Percentiles rank a stretch among this genome's conserved stretches.
These are phyloP conservation scores for Astropecten irregularis DNA, from an alignment of 53 echinoderm and acorn worm species.

Conservation along the genomic window DNA sequence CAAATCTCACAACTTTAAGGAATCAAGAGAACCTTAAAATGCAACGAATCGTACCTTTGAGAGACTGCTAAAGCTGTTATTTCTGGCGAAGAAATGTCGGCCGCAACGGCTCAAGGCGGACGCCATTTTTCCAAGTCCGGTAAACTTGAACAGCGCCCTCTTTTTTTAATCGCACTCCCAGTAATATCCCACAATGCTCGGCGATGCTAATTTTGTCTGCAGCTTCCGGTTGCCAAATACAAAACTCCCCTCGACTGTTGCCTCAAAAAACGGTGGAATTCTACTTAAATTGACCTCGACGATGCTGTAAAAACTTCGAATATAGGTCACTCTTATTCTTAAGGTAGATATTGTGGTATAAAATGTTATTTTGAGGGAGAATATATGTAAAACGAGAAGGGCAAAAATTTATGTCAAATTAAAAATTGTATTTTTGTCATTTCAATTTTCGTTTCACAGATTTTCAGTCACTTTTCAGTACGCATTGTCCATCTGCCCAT, in stretches of 20 bases:
- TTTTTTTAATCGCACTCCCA: no score
- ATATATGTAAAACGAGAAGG: no score
- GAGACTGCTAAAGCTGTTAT: slow-evolving; percentile 37
- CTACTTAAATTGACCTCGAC: not conserved
- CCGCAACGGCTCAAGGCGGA: slow-evolving; percentile 39
- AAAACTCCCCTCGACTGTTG: not conserved
- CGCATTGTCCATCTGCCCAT: no score
- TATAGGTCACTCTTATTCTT: not conserved
- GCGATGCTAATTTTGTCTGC: slow-evolving; percentile 13
- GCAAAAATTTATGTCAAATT: no score
- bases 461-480: no score
- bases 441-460: no score
- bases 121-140: slow-evolving; percentile 46
- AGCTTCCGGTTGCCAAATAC: slow-evolving; percentile 44
- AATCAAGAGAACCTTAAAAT: no score
- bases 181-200: no score
- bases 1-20: no score
- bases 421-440: no score
- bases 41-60: slow-evolving; percentile 28
- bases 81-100: slow-evolving; percentile 47
- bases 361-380: no score
- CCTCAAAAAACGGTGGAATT: not conserved
- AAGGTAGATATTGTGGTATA: not conserved
- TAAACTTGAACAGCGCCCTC: slow-evolving; percentile 28
- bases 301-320: not conserved